phyloP scores from a whole-genome alignment of 2,113 vertebrate species.

The Sebastes fasciatus region DNA sequence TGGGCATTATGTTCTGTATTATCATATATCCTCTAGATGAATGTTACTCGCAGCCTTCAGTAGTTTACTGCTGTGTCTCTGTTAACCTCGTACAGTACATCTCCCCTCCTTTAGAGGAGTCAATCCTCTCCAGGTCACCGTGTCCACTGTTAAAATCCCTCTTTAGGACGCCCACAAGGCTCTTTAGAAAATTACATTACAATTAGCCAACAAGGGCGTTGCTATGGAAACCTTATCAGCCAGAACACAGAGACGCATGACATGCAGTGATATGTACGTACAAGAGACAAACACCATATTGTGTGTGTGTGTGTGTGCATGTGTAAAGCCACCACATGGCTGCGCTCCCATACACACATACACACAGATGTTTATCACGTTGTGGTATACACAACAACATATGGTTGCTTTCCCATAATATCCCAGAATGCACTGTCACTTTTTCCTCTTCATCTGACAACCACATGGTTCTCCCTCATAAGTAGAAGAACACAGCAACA shows the following conservation, averaged over 20 bases:
- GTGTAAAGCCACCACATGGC: conserved; percentile 16
- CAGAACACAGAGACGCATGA: conserved; percentile 3
- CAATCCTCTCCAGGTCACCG: conserved; percentile 8
- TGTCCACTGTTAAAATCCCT: conserved; percentile 50
- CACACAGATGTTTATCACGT: neutral
- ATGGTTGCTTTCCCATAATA: conserved; percentile 38
- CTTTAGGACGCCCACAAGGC: conserved; percentile 9
- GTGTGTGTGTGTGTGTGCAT: neutral
- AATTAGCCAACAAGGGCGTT: conserved; percentile 25
- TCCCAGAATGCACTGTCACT: neutral
- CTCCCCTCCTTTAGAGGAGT: conserved; percentile 15
- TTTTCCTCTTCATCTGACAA: too few relatives aligned
- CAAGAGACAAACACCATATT: neutral
- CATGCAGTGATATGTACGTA: neutral
- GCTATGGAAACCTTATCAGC: conserved; percentile 51
- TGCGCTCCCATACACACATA: conserved; percentile 6
- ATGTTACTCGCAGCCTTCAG: neutral
- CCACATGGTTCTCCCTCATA: too few relatives aligned
- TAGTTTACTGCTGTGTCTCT: neutral
- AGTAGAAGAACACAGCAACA: too few relatives aligned
- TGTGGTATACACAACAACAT: conserved; percentile 18
- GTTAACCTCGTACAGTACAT: neutral
- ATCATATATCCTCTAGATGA: too few relatives aligned
- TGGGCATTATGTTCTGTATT: neutral
- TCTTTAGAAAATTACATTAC: conserved; percentile 56